A percentile compares a stretch with the other conserved stretches of the same genome.
phyloP scores from a whole-genome alignment of 2,797 vertebrate genomes.

The Pipistrellus nathusii region DNA sequence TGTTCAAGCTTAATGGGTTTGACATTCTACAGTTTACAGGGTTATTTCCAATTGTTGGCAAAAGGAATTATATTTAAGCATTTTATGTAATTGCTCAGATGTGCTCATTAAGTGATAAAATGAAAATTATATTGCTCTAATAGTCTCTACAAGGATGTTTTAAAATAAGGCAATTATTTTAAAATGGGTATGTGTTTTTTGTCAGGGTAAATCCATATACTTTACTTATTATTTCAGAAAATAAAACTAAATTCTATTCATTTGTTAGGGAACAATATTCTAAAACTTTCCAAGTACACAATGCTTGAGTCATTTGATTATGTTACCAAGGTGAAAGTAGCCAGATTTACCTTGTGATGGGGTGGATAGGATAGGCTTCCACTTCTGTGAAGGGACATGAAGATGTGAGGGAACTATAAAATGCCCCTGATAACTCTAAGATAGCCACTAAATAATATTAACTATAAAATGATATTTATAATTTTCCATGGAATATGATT shows the following conservation, averaged over 20 bases:
- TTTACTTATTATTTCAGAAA: background rate
- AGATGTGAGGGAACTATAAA: background rate
- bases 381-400: background rate
- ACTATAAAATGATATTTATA: background rate
- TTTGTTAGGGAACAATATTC: background rate
- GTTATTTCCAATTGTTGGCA: background rate
- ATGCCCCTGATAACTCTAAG: background rate
- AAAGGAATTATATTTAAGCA: background rate
- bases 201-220: background rate
- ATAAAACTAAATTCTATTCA: background rate
- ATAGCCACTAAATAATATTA: background rate
- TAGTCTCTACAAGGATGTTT: background rate
- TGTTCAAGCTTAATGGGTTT: slow-evolving; percentile 11
- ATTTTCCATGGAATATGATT: background rate
- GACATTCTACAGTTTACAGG: background rate
- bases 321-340: background rate
- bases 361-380: background rate
- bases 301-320: background rate
- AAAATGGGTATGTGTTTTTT: background rate
- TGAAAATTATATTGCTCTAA: background rate
- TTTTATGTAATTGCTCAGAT: slow-evolving; percentile 14
- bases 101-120: slow-evolving; percentile 40
- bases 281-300: background rate
- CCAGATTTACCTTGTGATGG: no score
- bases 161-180: background rate